Percentiles rank a stretch among this genome's conserved stretches.
These are phyloP conservation scores for Drosophila tropicalis DNA, from an alignment of 1,140 invertebrate genomes.

Conservation along the genomic window DNA sequence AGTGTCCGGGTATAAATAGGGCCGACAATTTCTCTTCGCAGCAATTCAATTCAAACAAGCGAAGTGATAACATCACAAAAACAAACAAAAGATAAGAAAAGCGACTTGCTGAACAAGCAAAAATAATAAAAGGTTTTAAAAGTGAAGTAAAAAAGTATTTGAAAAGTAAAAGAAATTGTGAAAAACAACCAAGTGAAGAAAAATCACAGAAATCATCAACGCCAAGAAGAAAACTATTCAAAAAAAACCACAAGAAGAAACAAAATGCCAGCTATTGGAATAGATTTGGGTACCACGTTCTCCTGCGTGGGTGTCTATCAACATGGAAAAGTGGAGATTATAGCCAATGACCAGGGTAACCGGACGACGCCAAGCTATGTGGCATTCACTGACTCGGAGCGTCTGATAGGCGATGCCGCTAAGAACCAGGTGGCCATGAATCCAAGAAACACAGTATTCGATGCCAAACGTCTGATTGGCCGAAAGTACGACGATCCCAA, in stretches of 20 bases:
- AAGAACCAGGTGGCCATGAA: slow-evolving; percentile 85
- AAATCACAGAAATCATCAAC: not conserved
- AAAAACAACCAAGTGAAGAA: slow-evolving; percentile 24
- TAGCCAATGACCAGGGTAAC: slow-evolving; percentile 97
- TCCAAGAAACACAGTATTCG: slow-evolving; percentile 79
- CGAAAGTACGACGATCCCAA: slow-evolving; percentile 88
- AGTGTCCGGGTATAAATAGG: slow-evolving; percentile 63
- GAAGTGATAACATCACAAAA: slow-evolving; percentile 64
- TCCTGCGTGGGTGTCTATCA: slow-evolving; percentile 92
- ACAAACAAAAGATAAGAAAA: slow-evolving; percentile 33
- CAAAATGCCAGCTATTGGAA: slow-evolving; percentile 87
- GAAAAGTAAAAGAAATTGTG: slow-evolving; percentile 1
- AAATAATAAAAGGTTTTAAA: slow-evolving; percentile 3
- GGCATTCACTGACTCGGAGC: slow-evolving; percentile 97
- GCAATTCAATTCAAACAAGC: slow-evolving; percentile 66
- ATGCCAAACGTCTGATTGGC: slow-evolving; percentile 87
- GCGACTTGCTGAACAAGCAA: slow-evolving; percentile 49
- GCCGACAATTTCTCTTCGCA: slow-evolving; percentile 39
- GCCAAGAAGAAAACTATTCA: not conserved
- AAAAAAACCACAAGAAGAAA: slow-evolving; percentile 1
- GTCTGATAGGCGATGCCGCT: slow-evolving; percentile 97
- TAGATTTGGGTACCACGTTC: slow-evolving; percentile 91
- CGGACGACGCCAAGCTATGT: slow-evolving; percentile 98
- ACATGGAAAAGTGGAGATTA: slow-evolving; percentile 95
- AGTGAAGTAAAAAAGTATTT: too few relatives aligned